phyloP scores from a whole-genome alignment of 2,888 invertebrate genomes.

The Eumerus sabulonum region DNA sequence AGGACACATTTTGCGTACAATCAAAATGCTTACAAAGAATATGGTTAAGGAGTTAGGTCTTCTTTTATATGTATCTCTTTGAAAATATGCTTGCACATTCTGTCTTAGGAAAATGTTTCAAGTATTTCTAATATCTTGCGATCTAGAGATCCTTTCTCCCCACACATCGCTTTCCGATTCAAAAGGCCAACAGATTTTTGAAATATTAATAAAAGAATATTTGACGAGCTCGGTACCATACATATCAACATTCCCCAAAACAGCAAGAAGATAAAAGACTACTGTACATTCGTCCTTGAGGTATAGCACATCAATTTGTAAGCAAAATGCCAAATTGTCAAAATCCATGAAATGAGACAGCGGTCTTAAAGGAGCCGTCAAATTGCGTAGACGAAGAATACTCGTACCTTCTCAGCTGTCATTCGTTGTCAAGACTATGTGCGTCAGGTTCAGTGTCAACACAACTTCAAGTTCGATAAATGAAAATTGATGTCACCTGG shows the following conservation, averaged over 20 bases:
- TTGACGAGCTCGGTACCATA: conserved; percentile 23
- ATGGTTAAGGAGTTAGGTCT: too few relatives aligned
- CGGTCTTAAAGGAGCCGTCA: conserved; percentile 12
- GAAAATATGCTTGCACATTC: too few relatives aligned
- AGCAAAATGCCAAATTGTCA: conserved; percentile 12
- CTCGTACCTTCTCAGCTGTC: background rate
- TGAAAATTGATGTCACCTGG: conserved; percentile 44
- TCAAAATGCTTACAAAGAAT: too few relatives aligned
- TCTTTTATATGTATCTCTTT: too few relatives aligned
- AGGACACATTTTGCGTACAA: too few relatives aligned
- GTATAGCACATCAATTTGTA: background rate
- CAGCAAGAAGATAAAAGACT: conserved; percentile 11
- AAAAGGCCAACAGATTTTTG: conserved; percentile 3
- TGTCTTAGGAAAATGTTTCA: too few relatives aligned
- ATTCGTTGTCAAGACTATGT: conserved; percentile 4
- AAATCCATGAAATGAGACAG: conserved; percentile 9
- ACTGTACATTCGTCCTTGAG: conserved; percentile 29
- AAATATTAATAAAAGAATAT: conserved; percentile 42
- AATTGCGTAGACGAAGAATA: conserved; percentile 4
- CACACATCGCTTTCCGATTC: background rate
- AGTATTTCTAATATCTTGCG: too few relatives aligned
- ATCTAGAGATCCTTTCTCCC: background rate
- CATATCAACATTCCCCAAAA: conserved; percentile 42
- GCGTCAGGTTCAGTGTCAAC: conserved; percentile 40
- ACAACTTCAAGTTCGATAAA: conserved; percentile 22